phyloP scores from a whole-genome alignment of 2,113 vertebrate genomes.

The Oriolus oriolus region DNA sequence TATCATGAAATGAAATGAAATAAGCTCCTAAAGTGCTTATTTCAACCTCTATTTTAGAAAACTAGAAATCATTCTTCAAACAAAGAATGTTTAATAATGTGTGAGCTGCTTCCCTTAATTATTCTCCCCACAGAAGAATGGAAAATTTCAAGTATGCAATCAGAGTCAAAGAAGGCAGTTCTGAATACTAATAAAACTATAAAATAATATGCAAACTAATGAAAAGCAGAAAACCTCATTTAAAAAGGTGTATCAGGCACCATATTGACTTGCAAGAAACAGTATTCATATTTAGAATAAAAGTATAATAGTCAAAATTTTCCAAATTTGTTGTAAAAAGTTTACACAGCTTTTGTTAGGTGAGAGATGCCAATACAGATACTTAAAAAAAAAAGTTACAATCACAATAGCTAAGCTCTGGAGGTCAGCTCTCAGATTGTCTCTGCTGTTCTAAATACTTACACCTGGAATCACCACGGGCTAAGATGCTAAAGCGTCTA shows the following conservation, averaged over 20 bases:
- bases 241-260: neutral
- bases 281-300: neutral
- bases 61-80: neutral
- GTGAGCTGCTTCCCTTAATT: neutral
- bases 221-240: neutral
- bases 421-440: neutral
- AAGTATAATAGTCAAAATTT: neutral
- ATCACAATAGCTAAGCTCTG: neutral
- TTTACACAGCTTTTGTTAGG: neutral
- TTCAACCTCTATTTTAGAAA: neutral
- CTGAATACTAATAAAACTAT: neutral
- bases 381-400: neutral
- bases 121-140: neutral
- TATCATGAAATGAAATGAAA: no score
- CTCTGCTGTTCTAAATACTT: neutral
- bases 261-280: neutral
- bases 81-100: neutral
- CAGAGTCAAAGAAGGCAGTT: neutral
- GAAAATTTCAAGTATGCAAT: neutral
- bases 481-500: neutral
- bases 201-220: neutral
- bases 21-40: neutral
- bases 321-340: neutral
- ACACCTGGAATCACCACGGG: neutral
- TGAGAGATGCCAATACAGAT: neutral